These are phyloP conservation scores for Noctua comes DNA, from an alignment of 2,888 invertebrate genomes.

Conservation along the genomic window DNA sequence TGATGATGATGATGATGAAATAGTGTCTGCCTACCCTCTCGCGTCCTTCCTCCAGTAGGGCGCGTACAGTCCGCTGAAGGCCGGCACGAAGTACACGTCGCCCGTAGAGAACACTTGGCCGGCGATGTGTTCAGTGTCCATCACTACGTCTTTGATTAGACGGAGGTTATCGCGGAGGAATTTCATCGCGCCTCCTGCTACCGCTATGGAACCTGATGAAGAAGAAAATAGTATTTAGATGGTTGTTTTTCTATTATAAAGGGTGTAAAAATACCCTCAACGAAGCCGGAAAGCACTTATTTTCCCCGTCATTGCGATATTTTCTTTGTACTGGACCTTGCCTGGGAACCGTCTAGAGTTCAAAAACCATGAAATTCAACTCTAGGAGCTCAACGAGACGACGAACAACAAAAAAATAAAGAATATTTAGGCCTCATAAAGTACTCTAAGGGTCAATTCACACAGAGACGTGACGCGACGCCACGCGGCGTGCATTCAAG, in stretches of 20 bases:
- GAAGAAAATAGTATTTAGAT: background rate
- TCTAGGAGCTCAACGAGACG: background rate
- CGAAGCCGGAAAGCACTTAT: too few relatives aligned
- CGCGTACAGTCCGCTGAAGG: slow-evolving; percentile 98
- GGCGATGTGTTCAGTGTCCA: slow-evolving; percentile 93
- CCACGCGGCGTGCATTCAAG: too few relatives aligned
- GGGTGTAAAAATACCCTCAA: too few relatives aligned
- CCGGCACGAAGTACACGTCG: slow-evolving; percentile 99
- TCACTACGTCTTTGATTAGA: slow-evolving; percentile 93
- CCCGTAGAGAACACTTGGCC: slow-evolving; percentile 95
- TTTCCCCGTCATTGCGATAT: too few relatives aligned
- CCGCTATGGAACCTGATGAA: slow-evolving; percentile 94
- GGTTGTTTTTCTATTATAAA: background rate
- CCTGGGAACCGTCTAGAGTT: too few relatives aligned
- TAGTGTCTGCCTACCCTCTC: slow-evolving; percentile 91
- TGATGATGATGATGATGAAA: too few relatives aligned
- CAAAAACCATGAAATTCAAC: too few relatives aligned
- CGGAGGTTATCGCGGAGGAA: slow-evolving; percentile 98
- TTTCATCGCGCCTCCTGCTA: slow-evolving; percentile 97
- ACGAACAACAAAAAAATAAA: background rate
- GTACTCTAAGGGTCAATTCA: too few relatives aligned
- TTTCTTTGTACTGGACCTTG: too few relatives aligned
- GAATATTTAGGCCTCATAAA: background rate
- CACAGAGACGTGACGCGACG: too few relatives aligned
- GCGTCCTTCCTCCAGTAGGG: slow-evolving; percentile 99